A percentile compares a stretch with the other conserved stretches of the same genome.
These are phyloP conservation scores for Bombus confusus DNA, from an alignment of 1,140 invertebrate species.

Conservation along the genomic window DNA sequence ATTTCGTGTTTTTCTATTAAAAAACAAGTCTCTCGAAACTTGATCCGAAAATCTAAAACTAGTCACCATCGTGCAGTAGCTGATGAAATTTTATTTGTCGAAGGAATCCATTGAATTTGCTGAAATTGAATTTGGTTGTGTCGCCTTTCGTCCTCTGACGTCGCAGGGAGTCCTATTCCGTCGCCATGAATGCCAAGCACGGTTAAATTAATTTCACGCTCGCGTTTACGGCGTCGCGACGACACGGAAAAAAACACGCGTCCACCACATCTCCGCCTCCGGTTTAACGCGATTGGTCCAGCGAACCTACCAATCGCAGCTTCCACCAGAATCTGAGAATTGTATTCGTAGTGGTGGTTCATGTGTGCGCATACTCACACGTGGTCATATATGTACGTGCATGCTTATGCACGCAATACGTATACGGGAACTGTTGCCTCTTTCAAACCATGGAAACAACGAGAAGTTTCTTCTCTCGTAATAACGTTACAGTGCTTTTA, in stretches of 20 bases:
- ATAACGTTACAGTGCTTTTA: background rate
- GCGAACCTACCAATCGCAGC: conserved; percentile 50
- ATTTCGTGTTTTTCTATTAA: background rate
- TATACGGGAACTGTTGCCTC: background rate
- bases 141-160: background rate
- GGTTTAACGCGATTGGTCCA: conserved; percentile 46
- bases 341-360: background rate
- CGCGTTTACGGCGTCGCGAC: conserved; percentile 17
- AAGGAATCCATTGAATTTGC: background rate
- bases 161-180: background rate
- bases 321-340: background rate
- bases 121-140: background rate
- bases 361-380: background rate
- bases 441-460: background rate
- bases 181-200: conserved; percentile 48
- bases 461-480: background rate
- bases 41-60: background rate
- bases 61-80: background rate
- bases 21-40: background rate
- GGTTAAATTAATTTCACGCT: conserved; percentile 52
- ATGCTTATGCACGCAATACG: background rate
- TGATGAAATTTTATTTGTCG: background rate
- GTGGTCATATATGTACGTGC: background rate
- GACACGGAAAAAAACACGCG: background rate
- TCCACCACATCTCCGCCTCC: conserved; percentile 34